These are phyloP conservation scores for Theropithecus gelada DNA, from an alignment of 2,113 vertebrate species.

Conservation along the genomic window DNA sequence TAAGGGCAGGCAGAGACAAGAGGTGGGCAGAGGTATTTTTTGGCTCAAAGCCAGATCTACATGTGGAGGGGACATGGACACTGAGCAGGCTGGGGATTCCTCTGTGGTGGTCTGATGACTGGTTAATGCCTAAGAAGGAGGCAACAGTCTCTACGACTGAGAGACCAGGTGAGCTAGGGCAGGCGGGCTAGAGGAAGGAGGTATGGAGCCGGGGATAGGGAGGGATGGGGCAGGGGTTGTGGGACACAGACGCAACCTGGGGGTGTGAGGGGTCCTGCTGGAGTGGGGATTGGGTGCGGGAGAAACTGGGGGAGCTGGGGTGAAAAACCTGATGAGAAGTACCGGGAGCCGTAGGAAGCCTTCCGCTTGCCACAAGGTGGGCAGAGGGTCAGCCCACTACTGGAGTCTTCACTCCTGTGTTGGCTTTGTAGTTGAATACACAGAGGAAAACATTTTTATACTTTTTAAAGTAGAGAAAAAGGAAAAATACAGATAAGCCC, in stretches of 20 bases:
- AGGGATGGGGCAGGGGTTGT: fast-evolving
- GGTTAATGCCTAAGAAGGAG: background rate
- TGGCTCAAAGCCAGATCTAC: background rate
- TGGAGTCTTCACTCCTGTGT: background rate
- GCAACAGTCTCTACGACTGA: background rate
- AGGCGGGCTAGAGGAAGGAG: too few species aligned
- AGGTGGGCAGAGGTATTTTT: background rate
- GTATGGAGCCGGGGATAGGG: background rate
- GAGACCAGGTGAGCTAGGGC: background rate
- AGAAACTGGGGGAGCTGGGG: too few species aligned
- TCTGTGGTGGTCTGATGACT: background rate
- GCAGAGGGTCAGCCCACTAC: fast-evolving
- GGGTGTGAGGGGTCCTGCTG: background rate
- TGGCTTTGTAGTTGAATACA: background rate
- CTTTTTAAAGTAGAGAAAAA: background rate
- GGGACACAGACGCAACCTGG: background rate
- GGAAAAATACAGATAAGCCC: background rate
- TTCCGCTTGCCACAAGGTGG: too few species aligned
- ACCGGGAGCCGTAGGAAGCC: background rate
- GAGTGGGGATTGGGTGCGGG: background rate
- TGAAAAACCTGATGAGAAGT: background rate
- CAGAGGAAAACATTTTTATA: background rate
- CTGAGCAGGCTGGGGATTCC: background rate
- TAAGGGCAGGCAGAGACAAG: background rate
- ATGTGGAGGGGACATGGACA: fast-evolving